Evolutionary conservation across 2,797 vertebrate species (phyloP), one percentile per base, ranked within the genome.

Genomic region (Aotus griseimembra): DNA sequence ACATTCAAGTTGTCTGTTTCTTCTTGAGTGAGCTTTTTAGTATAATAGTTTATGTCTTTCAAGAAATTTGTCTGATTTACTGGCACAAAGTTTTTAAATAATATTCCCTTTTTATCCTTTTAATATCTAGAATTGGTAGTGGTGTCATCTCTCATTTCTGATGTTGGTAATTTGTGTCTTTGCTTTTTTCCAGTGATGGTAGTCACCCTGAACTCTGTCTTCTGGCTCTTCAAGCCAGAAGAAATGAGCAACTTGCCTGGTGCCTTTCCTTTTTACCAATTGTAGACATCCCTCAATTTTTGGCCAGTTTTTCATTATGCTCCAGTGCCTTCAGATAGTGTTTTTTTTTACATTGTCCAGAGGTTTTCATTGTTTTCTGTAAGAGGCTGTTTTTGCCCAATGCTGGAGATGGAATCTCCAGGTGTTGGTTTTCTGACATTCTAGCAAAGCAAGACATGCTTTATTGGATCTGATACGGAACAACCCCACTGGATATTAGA

Each of bases 361-460:
- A 72, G 30, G 26, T 64, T 95, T n/a, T 85, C 50, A 7, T 81
- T 93, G 41, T 80, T 96, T 94, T 86, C 64, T 94, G 0, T 89
- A 72, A 87, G 14, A 90, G 9, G 28, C 79, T 81, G 4, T 67
- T 92, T 90, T 92, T 80, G 83, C 58, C 57, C 17, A 41, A 0
- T 72, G 30, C 6, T 94, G 13, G 79, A 97, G 80, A 72, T 55
- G 28, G 48, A 94, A 80, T 97, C 22, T 90, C 87, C 70, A 36
- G 13, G 17, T 52, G 96, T 93, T 95, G 67, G 50, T 94, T 97
- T 97, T 96, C 30, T 95, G 89, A 73, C 36, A 86, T 90, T 96
- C 39, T 83, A 88, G 44, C 73, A 88, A 97, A 95, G 70, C 72
- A 84, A 95, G 88, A 88, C 28, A 28, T 88, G 57, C 28, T 97